phyloP scores from a whole-genome alignment of 2,888 invertebrate species.

The Neoaliturus tenellus region DNA sequence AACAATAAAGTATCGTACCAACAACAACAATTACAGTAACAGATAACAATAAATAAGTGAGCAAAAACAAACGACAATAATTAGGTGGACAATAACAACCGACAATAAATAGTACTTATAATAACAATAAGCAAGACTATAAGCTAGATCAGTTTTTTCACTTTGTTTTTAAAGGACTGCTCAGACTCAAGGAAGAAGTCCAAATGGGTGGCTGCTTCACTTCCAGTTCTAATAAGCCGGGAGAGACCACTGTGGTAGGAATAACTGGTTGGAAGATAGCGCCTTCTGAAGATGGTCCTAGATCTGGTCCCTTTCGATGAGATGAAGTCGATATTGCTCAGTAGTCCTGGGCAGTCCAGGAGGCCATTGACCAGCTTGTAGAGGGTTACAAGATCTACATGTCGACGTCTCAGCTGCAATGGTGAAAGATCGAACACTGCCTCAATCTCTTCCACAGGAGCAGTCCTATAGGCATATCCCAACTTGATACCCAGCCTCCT shows the following conservation, averaged over 20 bases:
- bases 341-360: constrained; percentile 28
- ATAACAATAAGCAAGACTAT: no score
- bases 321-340: neutral
- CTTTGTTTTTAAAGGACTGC: neutral
- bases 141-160: no score
- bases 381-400: constrained; percentile 23
- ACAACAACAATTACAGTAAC: no score
- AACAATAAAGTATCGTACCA: no score
- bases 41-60: neutral
- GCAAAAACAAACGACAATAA: no score
- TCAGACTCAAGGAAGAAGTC: neutral
- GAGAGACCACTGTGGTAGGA: neutral
- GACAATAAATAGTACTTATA: no score
- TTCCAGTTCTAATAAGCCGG: neutral
- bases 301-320: neutral
- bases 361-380: constrained; percentile 25
- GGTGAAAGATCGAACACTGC: neutral
- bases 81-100: no score
- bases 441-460: neutral
- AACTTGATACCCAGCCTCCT: constrained; percentile 32
- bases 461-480: neutral
- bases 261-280: neutral
- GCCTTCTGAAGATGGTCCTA: neutral
- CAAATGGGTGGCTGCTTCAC: constrained; percentile 6
- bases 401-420: neutral